Conservation (phyloP, 64 coral and sea anemone species). For the Catalaphyllia jardinei region DNA sequence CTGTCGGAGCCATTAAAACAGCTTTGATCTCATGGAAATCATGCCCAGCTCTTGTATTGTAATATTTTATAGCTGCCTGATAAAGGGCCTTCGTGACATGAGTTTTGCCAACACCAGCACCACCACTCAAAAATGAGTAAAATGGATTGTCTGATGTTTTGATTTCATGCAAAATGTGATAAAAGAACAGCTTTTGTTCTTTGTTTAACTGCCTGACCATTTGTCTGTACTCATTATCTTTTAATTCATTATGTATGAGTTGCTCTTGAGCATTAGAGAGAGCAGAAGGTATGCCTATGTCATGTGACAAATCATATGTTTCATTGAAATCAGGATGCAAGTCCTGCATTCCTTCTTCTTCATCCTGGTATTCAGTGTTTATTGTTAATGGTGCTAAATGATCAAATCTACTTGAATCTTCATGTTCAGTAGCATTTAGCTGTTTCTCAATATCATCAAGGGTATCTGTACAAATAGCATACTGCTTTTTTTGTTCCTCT, state of each 20-base stretch:
- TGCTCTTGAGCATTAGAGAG: not conserved
- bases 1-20: too few relatives aligned
- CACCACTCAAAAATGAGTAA: not conserved
- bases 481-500: constrained; percentile 28
- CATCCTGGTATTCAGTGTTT: not conserved
- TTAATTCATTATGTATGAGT: not conserved
- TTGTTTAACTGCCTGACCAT: too few relatives aligned
- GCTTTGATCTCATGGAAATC: not conserved
- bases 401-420: constrained; percentile 19
- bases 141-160: constrained; percentile 11
- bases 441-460: not conserved
- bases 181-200: constrained; percentile 29
- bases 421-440: not conserved
- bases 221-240: too few relatives aligned
- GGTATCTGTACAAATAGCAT: constrained; percentile 14
- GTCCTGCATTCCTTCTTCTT: not conserved
- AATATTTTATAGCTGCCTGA: constrained; percentile 4
- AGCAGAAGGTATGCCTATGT: not conserved
- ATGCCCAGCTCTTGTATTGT: not conserved
- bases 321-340: not conserved
- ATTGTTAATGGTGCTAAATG: not conserved
- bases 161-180: constrained; percentile 18
- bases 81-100: not conserved
- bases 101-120: not conserved
- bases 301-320: not conserved